Base-by-base conservation (phyloP, 2,113 vertebrate species). In the Dendropsophus ebraccatus region DNA sequence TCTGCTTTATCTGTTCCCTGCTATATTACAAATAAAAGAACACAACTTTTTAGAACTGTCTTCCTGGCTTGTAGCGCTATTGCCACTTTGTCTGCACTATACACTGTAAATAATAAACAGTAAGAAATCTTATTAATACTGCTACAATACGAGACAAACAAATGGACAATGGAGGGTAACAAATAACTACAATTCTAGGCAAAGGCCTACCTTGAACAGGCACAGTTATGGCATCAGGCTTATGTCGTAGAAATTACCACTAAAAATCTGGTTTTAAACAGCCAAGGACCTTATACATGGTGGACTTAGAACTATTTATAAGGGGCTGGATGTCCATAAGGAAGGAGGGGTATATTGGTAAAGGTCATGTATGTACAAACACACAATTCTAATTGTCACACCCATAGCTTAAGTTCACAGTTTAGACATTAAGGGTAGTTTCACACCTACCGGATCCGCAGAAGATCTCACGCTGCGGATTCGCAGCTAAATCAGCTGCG, bases 1-100 rank as follows among this genome's bases (percentile, higher is more conserved):
- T 90, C 90, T 52, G 49, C 77, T 84, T 90, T 74, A 73, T 32
- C 21, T 32, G 12, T 14, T 14, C 56, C 75, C 84, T 86, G 30
- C 47, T 50, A 49, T 21, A 69, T 69, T 13, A 69, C 19, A 84
- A 47, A 62, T 16, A 81, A 69, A 47, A 62, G n/a, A 81, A 69
- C 28, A 67, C 14, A 67, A 32, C 16, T 35, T 70, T 41, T 21
- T 17, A 37, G 67, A 70, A 17, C 8, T 49, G 23, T 7, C 37
- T 47, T 41, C 16, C 35, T 21, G 16, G 69, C 19, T 21, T 28
- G 30, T 70, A 45, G 13, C 23, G 9, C 23, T 10, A 30, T 30
- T 35, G 65, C 17, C n/a, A 37, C 17, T 70, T 23, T 23, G 35
- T 4, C 35, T 21, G 8, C 19, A 35, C 23, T 10, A 37, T 70